Percentiles rank a stretch among this genome's conserved stretches.
phyloP scores from a whole-genome alignment of 2,113 vertebrate species.

The Salvelinus fontinalis region DNA sequence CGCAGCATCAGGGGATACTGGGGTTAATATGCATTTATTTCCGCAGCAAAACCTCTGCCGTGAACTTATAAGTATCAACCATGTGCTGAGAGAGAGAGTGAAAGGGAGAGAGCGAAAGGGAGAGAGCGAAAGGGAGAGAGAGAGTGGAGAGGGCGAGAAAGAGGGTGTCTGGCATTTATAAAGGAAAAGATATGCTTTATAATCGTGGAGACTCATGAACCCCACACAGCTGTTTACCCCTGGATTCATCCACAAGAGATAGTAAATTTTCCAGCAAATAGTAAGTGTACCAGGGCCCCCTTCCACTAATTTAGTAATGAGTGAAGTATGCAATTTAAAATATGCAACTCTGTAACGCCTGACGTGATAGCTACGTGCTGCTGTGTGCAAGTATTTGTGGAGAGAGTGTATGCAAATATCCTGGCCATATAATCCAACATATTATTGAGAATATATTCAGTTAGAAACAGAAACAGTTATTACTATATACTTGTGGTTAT shows the following conservation, averaged over 20 bases:
- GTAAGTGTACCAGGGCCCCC: constrained; percentile 4
- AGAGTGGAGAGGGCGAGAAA: neutral
- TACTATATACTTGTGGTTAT: too few relatives aligned
- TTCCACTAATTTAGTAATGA: constrained; percentile 14
- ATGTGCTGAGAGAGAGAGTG: neutral
- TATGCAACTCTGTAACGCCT: constrained; percentile 8
- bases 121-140: too few relatives aligned
- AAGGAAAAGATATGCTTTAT: constrained; percentile 8
- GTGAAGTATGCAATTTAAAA: constrained; percentile 13
- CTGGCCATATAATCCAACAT: too few relatives aligned
- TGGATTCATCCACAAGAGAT: constrained; percentile 14
- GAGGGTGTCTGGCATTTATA: constrained; percentile 12
- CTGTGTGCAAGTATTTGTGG: too few relatives aligned
- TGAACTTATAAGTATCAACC: constrained; percentile 27
- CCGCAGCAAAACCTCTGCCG: neutral
- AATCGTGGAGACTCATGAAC: constrained; percentile 17
- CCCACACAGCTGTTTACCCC: constrained; percentile 8
- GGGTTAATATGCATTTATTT: too few relatives aligned
- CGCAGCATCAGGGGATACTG: too few relatives aligned
- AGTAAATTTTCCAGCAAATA: constrained; percentile 24
- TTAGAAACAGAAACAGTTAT: too few relatives aligned
- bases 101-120: neutral
- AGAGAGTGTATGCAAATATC: too few relatives aligned
- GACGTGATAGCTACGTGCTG: neutral
- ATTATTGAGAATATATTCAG: too few relatives aligned